phyloP scores from a whole-genome alignment of 2,113 vertebrate genomes.

The Leiothrix lutea region DNA sequence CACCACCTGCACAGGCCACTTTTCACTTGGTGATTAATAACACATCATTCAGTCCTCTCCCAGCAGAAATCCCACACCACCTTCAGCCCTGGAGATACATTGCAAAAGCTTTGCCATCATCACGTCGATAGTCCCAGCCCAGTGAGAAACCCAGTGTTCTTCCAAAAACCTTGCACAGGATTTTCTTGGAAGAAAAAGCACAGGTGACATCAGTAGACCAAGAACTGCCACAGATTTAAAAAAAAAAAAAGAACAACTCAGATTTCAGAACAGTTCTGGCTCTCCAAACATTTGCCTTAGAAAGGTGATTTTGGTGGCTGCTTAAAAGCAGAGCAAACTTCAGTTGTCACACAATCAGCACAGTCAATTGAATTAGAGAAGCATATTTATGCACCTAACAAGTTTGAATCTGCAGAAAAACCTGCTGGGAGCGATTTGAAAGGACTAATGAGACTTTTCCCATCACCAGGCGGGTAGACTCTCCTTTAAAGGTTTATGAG shows the following conservation, averaged over 20 bases:
- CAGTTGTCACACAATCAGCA: background rate
- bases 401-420: conserved; percentile 42
- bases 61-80: background rate
- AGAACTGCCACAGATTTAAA: background rate
- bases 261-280: background rate
- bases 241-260: background rate
- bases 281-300: background rate
- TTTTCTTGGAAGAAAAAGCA: background rate
- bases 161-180: background rate
- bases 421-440: conserved; percentile 49
- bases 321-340: conserved; percentile 7
- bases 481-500: conserved; percentile 51
- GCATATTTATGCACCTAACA: conserved; percentile 31
- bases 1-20: background rate
- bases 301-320: background rate
- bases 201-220: background rate
- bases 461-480: background rate
- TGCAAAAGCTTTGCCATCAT: background rate
- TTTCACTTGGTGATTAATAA: background rate
- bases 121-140: background rate
- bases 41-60: background rate
- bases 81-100: background rate
- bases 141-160: background rate
- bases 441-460: conserved; percentile 59
- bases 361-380: background rate